Base-by-base conservation (phyloP, 2,888 invertebrate species). In the Orchestes rusci region DNA sequence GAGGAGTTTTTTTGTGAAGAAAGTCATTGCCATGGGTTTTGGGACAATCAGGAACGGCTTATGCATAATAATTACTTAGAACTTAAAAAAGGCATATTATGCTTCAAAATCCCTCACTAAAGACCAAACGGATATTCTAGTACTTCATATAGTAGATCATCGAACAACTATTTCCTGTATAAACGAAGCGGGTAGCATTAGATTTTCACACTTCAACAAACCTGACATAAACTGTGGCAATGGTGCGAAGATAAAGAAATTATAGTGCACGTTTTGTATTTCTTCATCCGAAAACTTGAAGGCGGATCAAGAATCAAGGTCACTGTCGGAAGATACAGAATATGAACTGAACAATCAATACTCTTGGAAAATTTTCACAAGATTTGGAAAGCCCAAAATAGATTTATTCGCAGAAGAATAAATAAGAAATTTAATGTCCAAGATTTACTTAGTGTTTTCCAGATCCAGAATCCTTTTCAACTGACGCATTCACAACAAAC, bases 61-160 rank as follows among this genome's bases (percentile, higher is more conserved):
- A 15, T n/a, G 1, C 54, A 55, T 29, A 54, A 53, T 16, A 53
- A 57, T 38, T 44, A 39, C 20, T 43, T 54, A 23, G 58, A 57
- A 40, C 36, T 58, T 29, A 36, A 41, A 31, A 53, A 56, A n/a
- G 12, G 53, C 48, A 10, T 55, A 51, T 42, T 46, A 50, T 18
- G 52, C 45, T 10, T 38, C 57, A 28, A 54, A 55, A 50, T 49
- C 41, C 17, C 56, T 57, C 35, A 52, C 54, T 17, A 40, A 47
- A 32, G 20, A 50, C 16, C 13, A 32, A 27, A 31, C 15, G 20
- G 29, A 40, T 15, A 44, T 45, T 35, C 18, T 48, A 17, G 46
- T 55, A n/a, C 18, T 56, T 5, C 16, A 48, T 10, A 36, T 52
- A n/a, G 39, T 54, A 2, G 56, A 58, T 16, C 33, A 41, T 15